Base-by-base conservation (phyloP, 2,113 vertebrate species). In the Caranx ignobilis region DNA sequence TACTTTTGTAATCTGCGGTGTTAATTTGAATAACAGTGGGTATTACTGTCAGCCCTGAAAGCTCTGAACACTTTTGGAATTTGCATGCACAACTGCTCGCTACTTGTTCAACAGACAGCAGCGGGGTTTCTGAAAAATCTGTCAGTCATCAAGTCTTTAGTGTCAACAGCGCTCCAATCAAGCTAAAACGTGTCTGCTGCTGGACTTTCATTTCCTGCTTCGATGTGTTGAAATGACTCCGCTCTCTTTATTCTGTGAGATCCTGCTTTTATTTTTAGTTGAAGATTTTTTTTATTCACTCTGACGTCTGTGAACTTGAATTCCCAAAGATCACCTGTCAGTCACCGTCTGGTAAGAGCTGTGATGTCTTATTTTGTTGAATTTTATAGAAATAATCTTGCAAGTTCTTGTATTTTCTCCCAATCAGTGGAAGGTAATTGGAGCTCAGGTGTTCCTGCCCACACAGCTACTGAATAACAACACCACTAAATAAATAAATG, bases 11-110 rank as follows among this genome's bases (percentile, higher is more conserved):
- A 79, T 78, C 47, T 62, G 65, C 18, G 0, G 11, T 34, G 71
- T 76, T 79, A 54, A 85, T 82, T 79, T 88, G 56, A 82, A 82
- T 87, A 82, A 72, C 75, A 84, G 48, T 79, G 43, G 55, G 50
- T 76, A 54, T 72, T 79, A 76, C 13, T 76, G 75, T 72, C 82
- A 79, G 43, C 26, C 19, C 74, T 47, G 61, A 50, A 54, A 63
- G 77, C 74, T 71, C 18, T 1, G 56, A 76, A 48, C 55, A 31
- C 32, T 67, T 62, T 50, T 26, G 21, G 57, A n/a, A 82, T 82
- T 82, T 76, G 61, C 75, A 85, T 82, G 71, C 62, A 60, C 15
- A 75, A 79, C 37, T 26, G 62, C 54, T 79, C 47, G 4, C 4
- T 21, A 1, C 69, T 37, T 64, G 47, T 52, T 84, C 48, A 62